Percentiles rank a stretch among this genome's conserved stretches.
phyloP scores from a whole-genome alignment of 2,888 invertebrate genomes.

The Drosophila borborema region DNA sequence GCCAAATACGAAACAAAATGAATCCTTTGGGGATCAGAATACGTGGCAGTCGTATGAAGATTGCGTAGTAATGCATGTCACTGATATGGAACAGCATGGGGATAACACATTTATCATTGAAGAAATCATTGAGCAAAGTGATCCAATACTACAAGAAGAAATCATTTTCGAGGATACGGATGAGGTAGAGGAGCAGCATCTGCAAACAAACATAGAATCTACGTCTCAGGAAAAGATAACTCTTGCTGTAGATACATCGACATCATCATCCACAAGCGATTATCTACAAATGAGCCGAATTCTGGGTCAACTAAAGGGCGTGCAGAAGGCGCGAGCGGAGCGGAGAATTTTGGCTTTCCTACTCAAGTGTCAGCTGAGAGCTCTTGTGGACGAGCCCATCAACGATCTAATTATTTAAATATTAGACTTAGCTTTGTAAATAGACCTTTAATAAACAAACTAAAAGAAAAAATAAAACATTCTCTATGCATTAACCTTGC shows the following conservation, averaged over 20 bases:
- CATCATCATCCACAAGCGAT: conserved; percentile 35
- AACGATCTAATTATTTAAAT: conserved; percentile 69
- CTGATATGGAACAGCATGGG: conserved; percentile 23
- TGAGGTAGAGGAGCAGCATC: conserved; percentile 9
- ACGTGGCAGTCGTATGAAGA: conserved; percentile 48
- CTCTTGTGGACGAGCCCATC: conserved; percentile 64
- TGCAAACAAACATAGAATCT: neutral
- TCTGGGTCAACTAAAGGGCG: conserved; percentile 56
- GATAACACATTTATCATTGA: conserved; percentile 62
- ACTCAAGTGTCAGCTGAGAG: conserved; percentile 78
- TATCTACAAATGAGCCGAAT: conserved; percentile 61
- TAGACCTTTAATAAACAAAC: conserved; percentile 55
- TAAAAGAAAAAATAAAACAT: conserved; percentile 35
- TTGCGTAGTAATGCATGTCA: conserved; percentile 43
- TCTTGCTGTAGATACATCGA: neutral
- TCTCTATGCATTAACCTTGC: conserved; percentile 49
- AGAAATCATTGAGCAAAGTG: conserved; percentile 59
- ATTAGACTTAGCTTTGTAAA: conserved; percentile 39
- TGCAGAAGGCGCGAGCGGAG: conserved; percentile 57
- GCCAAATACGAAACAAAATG: neutral
- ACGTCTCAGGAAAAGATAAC: neutral
- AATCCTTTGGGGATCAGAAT: conserved; percentile 14
- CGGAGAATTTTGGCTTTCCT: conserved; percentile 73
- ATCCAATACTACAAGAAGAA: conserved; percentile 65
- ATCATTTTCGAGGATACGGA: conserved; percentile 61